Conservation (phyloP, 2,113 vertebrate genomes). For the Elgaria multicarinata region DNA sequence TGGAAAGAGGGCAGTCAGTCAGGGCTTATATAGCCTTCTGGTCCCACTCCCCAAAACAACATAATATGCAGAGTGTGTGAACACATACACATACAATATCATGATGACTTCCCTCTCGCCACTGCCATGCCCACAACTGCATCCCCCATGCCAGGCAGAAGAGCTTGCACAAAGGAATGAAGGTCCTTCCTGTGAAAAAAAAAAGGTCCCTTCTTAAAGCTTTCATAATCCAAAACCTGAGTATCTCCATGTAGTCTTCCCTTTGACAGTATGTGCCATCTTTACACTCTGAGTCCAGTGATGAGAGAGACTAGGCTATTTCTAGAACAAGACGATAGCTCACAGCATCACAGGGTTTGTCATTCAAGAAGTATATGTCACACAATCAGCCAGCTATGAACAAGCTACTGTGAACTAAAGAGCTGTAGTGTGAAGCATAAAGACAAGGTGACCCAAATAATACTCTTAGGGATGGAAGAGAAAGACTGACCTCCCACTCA, state of each 20-base stretch:
- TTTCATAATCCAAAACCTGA: not conserved
- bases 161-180: no score
- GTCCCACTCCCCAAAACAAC: no score
- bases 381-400: slow-evolving; percentile 4
- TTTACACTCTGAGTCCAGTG: not conserved
- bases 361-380: slow-evolving; percentile 14
- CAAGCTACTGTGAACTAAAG: slow-evolving; percentile 11
- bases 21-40: no score
- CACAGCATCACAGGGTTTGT: slow-evolving; percentile 4
- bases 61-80: no score
- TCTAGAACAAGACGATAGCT: slow-evolving; percentile 1
- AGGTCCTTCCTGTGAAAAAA: not conserved
- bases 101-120: no score
- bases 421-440: slow-evolving; percentile 12
- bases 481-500: not conserved
- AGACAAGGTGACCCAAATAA: slow-evolving; percentile 2
- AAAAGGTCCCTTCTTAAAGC: not conserved
- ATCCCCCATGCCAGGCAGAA: no score
- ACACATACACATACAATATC: no score
- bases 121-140: no score
- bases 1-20: no score
- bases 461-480: not conserved
- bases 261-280: not conserved
- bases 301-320: not conserved
- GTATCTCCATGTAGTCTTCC: not conserved